A percentile compares a stretch with the other conserved stretches of the same genome.
phyloP scores from a whole-genome alignment of 2,797 vertebrate species.

The Poeciliopsis paucimaculata region DNA sequence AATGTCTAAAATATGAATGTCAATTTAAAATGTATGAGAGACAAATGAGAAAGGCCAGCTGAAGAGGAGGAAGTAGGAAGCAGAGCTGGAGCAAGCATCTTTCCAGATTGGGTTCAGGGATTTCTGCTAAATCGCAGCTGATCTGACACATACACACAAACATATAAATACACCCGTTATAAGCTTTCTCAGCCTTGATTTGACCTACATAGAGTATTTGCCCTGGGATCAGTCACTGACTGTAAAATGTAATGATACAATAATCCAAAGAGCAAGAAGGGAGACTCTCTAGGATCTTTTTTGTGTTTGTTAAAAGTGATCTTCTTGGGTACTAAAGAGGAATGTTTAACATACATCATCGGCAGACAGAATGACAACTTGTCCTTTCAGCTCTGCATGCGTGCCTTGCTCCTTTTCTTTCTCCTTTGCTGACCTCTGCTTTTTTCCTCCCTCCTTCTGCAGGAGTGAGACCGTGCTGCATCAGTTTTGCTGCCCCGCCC shows the following conservation, averaged over 20 bases:
- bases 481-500: constrained; percentile 97
- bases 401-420: constrained; percentile 11
- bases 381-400: constrained; percentile 20
- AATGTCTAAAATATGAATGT: constrained; percentile 67
- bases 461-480: constrained; percentile 98
- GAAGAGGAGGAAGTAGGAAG: constrained; percentile 46
- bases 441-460: constrained; percentile 28
- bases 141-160: constrained; percentile 47
- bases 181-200: constrained; percentile 58
- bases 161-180: constrained; percentile 41
- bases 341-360: constrained; percentile 31
- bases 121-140: constrained; percentile 60
- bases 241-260: constrained; percentile 64
- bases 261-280: constrained; percentile 63
- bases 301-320: constrained; percentile 41
- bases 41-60: constrained; percentile 46
- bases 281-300: constrained; percentile 43
- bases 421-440: constrained; percentile 28
- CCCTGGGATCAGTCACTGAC: constrained; percentile 55
- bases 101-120: constrained; percentile 48
- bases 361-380: constrained; percentile 25
- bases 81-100: constrained; percentile 52
- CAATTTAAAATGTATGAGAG: constrained; percentile 65
- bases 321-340: constrained; percentile 25
- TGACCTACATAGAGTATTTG: constrained; percentile 73